These are phyloP conservation scores for Rhinopomastus cyanomelas DNA, from an alignment of 2,113 vertebrate species.

Conservation along the genomic window DNA sequence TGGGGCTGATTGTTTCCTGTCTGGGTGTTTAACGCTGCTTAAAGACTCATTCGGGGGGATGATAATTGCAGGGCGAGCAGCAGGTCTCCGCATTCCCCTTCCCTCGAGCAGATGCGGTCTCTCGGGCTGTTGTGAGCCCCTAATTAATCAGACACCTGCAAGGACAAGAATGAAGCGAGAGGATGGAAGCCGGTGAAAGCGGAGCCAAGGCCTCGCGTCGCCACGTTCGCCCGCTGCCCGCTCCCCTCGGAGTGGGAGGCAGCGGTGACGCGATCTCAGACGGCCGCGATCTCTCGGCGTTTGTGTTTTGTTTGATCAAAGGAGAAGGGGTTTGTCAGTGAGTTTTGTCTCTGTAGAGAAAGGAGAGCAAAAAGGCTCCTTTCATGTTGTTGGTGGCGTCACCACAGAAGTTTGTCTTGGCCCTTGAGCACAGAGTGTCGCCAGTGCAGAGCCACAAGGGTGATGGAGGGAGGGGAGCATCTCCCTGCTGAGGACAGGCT, in stretches of 20 bases:
- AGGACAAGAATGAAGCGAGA: background rate
- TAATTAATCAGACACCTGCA: background rate
- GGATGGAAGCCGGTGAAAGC: background rate
- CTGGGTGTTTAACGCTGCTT: background rate
- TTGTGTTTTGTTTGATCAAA: constrained; percentile 27
- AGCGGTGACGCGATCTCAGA: background rate
- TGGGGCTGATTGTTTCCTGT: background rate
- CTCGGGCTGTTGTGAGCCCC: background rate
- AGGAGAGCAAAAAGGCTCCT: background rate
- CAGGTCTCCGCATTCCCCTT: background rate
- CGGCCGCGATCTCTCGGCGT: background rate
- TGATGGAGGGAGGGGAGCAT: too few relatives aligned
- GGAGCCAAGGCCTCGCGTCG: background rate
- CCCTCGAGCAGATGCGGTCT: background rate
- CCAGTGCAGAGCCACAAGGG: too few relatives aligned
- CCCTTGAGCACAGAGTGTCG: background rate
- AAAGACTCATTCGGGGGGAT: background rate
- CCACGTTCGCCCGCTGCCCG: background rate
- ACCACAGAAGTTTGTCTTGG: background rate
- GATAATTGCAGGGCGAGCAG: background rate
- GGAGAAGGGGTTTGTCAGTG: background rate
- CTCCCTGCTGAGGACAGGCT: too few relatives aligned
- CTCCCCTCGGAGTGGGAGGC: background rate
- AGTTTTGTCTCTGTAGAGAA: background rate
- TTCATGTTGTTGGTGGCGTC: background rate